Percentiles rank a stretch among this genome's conserved stretches.
Conservation (phyloP, 2,113 vertebrate species). For the Glaucomys volans region DNA sequence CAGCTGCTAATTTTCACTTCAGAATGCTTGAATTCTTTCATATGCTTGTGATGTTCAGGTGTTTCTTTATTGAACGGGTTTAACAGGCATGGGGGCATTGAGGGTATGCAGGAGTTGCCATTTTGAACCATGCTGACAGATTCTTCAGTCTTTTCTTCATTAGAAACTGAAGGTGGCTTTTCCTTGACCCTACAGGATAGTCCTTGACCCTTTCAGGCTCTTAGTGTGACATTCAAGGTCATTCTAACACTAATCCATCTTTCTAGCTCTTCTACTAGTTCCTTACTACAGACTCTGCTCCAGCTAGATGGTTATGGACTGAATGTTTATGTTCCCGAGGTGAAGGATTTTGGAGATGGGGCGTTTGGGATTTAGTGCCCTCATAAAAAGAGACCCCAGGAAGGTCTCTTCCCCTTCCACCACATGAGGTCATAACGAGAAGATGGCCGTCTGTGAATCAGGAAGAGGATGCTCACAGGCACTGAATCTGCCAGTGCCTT, state of each 20-base stretch:
- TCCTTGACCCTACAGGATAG: background rate
- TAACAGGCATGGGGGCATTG: background rate
- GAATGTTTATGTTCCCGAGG: background rate
- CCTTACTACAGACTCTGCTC: background rate
- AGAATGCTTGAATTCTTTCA: background rate
- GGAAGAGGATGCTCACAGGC: background rate
- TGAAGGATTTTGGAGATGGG: background rate
- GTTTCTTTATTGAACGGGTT: background rate
- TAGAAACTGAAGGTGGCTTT: background rate
- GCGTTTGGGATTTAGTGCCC: background rate
- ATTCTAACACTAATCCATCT: background rate
- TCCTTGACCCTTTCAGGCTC: background rate
- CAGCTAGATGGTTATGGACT: background rate
- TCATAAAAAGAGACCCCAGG: background rate
- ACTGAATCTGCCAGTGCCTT: background rate
- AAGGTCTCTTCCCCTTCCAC: background rate
- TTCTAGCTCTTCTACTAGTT: background rate
- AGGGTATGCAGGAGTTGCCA: background rate
- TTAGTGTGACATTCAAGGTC: background rate
- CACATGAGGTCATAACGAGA: background rate
- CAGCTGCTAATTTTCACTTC: constrained; percentile 19
- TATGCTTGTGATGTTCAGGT: background rate
- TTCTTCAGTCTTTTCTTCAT: background rate
- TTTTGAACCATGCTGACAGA: background rate
- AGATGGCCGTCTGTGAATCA: background rate